phyloP scores from a whole-genome alignment of 2,888 invertebrate genomes.

The Hypomecis atomaria region DNA sequence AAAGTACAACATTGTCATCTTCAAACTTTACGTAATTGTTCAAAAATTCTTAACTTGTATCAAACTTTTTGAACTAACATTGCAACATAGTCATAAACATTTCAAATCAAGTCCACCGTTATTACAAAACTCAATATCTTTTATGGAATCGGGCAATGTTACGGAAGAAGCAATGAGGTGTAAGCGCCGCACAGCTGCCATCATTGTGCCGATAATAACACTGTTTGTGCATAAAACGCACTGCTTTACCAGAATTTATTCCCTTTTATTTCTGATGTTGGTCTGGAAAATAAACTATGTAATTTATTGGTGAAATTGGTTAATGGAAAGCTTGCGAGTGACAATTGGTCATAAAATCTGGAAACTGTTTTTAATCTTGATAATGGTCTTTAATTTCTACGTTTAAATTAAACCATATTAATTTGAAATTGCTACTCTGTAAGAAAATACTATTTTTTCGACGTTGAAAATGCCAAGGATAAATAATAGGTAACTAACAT shows the following conservation, averaged over 20 bases:
- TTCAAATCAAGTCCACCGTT: conserved; percentile 52
- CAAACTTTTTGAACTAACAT: conserved; percentile 5
- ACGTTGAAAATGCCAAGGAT: too few species aligned
- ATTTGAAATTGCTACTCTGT: too few species aligned
- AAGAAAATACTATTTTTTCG: too few species aligned
- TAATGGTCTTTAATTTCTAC: not conserved
- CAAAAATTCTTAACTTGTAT: not conserved
- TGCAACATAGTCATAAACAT: conserved; percentile 35
- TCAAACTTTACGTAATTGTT: too few species aligned
- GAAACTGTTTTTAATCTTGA: not conserved
- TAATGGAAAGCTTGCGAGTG: conserved; percentile 35
- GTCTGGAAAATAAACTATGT: conserved; percentile 35
- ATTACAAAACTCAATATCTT: conserved; percentile 75
- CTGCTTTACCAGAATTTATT: conserved; percentile 54
- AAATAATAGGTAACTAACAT: too few species aligned
- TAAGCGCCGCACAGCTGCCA: conserved; percentile 75
- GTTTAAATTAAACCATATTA: too few species aligned
- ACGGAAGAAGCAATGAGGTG: conserved; percentile 81
- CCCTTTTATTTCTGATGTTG: conserved; percentile 22
- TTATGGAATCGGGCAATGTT: conserved; percentile 78
- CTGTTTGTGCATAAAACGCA: conserved; percentile 59
- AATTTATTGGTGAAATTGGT: conserved; percentile 37
- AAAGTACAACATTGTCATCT: too few species aligned
- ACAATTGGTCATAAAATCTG: not conserved
- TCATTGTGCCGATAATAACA: conserved; percentile 65